Evolutionary conservation across 1,140 invertebrate species (phyloP), one percentile per base, ranked within the genome.

Genomic region (Drosophila fuyamai): DNA sequence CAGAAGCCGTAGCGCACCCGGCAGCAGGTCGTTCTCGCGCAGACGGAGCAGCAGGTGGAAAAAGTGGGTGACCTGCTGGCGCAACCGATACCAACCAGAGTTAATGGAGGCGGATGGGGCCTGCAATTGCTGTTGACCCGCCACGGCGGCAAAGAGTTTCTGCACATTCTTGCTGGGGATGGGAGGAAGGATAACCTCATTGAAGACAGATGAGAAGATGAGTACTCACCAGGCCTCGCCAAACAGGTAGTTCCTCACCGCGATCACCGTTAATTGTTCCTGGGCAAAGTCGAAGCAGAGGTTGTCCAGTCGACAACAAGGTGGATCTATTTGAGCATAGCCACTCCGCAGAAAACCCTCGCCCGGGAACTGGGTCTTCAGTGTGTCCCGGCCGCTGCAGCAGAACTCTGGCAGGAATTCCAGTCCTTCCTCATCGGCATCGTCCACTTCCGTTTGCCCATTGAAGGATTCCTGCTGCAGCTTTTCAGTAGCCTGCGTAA

Each of bases 401-500:
- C 79, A 74, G 12, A 92, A 80, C 46, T 92, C 85, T 1, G 91
- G 85, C 36, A 92, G 43, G 16, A 79, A 23, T 8, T 91, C 70
- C 0, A 76, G 40, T 4, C 41, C 55, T 5, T 44, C 58, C 2
- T 27, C 41, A 27, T 58, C 47, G 2, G 29, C 10, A 9, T 61
- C 51, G 14, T 68, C 43, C 12, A 48, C 7, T 6, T 55, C n/a
- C 29, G 71, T 48, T 12, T 18, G 23, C 2, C 32, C 12, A 5
- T 36, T 36, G 47, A 10, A 41, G 23, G 44, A 5, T 13, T 60
- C 47, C 9, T 50, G 35, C n/a, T 56, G 63, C 9, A 57, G 46
- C 13, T 71, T 50, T 60, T 90, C 77, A 14, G 91, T 85, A 36
- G 79, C 82, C 59, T 76, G 66, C 13, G 84, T 14, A 53, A 70